phyloP scores from a whole-genome alignment of 2,888 invertebrate species.

The Ophraella communa region DNA sequence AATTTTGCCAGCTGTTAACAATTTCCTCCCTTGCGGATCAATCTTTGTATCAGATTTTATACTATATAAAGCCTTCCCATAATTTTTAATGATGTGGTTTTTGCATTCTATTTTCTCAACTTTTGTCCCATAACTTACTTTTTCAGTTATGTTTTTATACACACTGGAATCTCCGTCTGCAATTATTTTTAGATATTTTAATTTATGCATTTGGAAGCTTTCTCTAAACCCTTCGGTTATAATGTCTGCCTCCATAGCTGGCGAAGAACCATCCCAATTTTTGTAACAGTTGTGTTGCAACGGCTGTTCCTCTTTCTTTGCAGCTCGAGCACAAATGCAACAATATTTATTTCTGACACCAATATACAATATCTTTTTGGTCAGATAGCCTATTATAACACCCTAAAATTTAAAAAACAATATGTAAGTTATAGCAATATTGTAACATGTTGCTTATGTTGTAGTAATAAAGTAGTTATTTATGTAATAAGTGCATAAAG shows the following conservation, averaged over 20 bases:
- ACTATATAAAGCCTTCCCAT: conserved; percentile 11
- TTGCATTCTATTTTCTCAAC: conserved; percentile 18
- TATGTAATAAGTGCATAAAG: no score
- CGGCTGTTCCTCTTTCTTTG: conserved; percentile 9
- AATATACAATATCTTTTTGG: no score
- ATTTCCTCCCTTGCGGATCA: neutral
- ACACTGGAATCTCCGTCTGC: no score
- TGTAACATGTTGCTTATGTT: no score
- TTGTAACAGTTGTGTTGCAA: conserved; percentile 33
- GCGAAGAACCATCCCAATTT: conserved; percentile 39
- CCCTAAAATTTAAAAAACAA: no score
- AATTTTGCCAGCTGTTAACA: neutral
- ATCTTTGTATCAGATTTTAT: conserved; percentile 9
- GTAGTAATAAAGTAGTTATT: no score
- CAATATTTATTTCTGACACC: no score
- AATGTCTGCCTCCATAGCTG: conserved; percentile 40
- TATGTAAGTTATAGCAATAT: no score
- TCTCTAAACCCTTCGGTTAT: conserved; percentile 36
- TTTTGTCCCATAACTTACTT: conserved; percentile 6
- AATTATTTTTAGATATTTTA: conserved; percentile 18
- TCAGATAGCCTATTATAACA: no score
- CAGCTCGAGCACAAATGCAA: conserved; percentile 34
- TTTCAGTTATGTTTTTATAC: neutral
- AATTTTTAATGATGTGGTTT: conserved; percentile 26
- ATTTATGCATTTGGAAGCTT: conserved; percentile 32